phyloP scores from a whole-genome alignment of 1,140 invertebrate genomes.

The Halictus rubicundus region DNA sequence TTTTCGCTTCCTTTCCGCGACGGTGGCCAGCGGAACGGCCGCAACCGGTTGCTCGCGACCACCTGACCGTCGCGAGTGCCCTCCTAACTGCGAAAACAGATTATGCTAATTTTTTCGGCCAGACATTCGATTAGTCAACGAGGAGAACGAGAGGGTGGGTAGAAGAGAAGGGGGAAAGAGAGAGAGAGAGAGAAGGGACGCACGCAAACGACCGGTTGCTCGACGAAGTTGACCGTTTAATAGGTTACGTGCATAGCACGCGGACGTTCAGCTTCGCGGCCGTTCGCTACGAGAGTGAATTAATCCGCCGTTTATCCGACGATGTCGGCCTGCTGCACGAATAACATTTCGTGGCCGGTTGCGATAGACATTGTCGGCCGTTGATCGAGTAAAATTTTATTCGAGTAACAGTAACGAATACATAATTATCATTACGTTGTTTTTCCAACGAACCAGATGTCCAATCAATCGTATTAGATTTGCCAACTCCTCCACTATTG shows the following conservation, averaged over 20 bases:
- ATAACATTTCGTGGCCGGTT: constrained; percentile 12
- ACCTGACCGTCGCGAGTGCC: neutral
- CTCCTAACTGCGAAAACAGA: constrained; percentile 19
- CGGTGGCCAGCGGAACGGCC: no score
- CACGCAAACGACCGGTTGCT: neutral
- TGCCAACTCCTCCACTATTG: no score
- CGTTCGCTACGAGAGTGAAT: constrained; percentile 43
- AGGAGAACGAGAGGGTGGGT: no score
- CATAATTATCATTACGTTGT: no score
- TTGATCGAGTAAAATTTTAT: neutral
- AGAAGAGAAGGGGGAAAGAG: no score
- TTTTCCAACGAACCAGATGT: no score
- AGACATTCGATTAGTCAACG: constrained; percentile 17
- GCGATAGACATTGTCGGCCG: neutral
- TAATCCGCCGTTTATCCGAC: constrained; percentile 51
- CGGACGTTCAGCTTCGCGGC: constrained; percentile 36
- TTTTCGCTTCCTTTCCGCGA: neutral
- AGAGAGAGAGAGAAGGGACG: no score
- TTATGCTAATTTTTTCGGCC: constrained; percentile 32
- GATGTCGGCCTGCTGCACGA: constrained; percentile 16
- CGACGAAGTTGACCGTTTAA: constrained; percentile 27
- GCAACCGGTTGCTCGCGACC: neutral
- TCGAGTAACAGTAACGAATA: no score
- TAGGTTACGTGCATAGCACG: constrained; percentile 27
- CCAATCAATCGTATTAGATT: no score